Evolutionary conservation across 2,797 vertebrate genomes (phyloP).

Genomic region (Cyprinella venusta): DNA sequence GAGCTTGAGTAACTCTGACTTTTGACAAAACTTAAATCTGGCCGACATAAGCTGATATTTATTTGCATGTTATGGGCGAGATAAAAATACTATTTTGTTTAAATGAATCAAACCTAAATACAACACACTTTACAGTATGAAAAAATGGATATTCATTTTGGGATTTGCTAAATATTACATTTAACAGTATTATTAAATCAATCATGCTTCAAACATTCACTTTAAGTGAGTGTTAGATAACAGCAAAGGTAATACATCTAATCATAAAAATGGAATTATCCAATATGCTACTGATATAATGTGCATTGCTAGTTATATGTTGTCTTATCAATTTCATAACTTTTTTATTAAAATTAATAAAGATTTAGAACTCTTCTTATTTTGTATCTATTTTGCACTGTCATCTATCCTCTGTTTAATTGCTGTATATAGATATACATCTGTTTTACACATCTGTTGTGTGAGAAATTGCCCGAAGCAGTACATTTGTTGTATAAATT

Average conservation of each 20-base stretch:
- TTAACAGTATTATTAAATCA: neutral
- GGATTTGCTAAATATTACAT: neutral
- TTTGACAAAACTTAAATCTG: neutral
- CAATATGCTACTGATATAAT: neutral
- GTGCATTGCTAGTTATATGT: neutral
- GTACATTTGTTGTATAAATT: neutral
- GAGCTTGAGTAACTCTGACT: slow-evolving; percentile 51
- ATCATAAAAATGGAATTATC: neutral
- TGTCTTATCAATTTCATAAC: neutral
- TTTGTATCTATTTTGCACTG: neutral
- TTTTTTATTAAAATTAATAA: neutral
- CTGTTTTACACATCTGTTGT: neutral
- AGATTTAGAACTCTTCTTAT: neutral
- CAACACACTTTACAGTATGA: neutral
- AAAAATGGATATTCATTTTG: neutral
- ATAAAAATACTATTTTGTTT: neutral
- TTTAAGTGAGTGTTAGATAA: neutral
- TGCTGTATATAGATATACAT: neutral
- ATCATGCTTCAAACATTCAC: neutral
- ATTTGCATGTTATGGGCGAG: neutral
- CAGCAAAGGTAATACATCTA: neutral
- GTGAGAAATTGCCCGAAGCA: neutral
- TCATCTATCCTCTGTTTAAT: neutral
- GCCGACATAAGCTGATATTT: neutral
- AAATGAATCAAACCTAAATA: neutral